Evolutionary conservation across 2,888 invertebrate species (phyloP).

Genomic region (Diogma glabrata): DNA sequence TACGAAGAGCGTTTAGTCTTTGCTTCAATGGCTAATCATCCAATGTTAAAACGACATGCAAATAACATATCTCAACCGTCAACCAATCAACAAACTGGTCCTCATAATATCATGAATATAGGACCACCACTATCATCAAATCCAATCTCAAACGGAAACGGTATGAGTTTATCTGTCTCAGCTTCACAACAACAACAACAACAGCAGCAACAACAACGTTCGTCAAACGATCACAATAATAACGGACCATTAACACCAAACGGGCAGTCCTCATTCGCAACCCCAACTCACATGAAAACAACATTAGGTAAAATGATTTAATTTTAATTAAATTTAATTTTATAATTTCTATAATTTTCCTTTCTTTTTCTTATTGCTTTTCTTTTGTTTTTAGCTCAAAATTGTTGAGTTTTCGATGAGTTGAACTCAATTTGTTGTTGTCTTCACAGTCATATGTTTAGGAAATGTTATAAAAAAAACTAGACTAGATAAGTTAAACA

Average conservation of each 20-base stretch:
- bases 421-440: no score
- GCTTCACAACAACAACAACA: constrained; percentile 15
- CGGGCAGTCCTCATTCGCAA: constrained; percentile 28
- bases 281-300: constrained; percentile 35
- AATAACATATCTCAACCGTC: constrained; percentile 29
- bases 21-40: constrained; percentile 89
- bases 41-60: constrained; percentile 40
- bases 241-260: constrained; percentile 32
- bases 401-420: no score
- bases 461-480: no score
- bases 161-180: constrained; percentile 6
- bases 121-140: constrained; percentile 16
- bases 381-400: no score
- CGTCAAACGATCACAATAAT: constrained; percentile 33
- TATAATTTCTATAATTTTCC: no score
- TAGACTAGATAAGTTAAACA: no score
- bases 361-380: no score
- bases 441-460: no score
- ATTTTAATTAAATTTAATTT: no score
- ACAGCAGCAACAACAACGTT: constrained; percentile 28
- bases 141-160: background rate
- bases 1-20: constrained; percentile 93
- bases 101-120: constrained; percentile 12
- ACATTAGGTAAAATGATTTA: constrained; percentile 36
- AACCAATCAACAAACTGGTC: background rate